Evolutionary conservation across 92 coral and sea anemone genomes (phyloP).

Genomic region (Parazoanthus swiftii): DNA sequence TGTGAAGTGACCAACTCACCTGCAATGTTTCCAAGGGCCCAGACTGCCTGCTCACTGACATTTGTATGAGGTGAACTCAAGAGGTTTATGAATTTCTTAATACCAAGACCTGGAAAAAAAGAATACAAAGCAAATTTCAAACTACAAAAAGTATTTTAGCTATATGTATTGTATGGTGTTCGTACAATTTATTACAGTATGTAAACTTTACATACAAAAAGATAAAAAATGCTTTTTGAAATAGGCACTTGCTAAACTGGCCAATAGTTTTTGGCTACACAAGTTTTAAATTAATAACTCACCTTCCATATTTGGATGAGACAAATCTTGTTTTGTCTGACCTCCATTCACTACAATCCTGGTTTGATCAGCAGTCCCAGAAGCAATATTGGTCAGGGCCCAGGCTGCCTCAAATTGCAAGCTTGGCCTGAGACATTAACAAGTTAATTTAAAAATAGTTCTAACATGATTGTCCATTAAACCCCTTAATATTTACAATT

Average conservation of each 20-base stretch:
- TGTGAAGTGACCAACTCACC: slow-evolving; percentile 45
- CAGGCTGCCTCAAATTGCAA: slow-evolving; percentile 99
- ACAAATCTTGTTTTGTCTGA: slow-evolving; percentile 17
- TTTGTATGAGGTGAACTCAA: slow-evolving; percentile 75
- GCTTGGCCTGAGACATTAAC: slow-evolving; percentile 55
- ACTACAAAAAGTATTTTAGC: background rate
- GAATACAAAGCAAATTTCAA: background rate
- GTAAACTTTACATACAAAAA: too few species aligned
- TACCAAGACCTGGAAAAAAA: slow-evolving; percentile 29
- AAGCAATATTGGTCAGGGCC: slow-evolving; percentile 96
- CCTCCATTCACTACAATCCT: slow-evolving; percentile 88
- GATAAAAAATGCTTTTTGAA: too few species aligned
- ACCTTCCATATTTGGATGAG: slow-evolving; percentile 4
- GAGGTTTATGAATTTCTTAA: slow-evolving; percentile 65
- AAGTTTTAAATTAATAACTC: background rate
- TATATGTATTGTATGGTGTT: too few species aligned
- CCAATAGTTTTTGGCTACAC: too few species aligned
- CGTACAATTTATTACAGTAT: too few species aligned
- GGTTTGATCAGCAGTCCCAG: slow-evolving; percentile 95
- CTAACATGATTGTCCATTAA: too few species aligned
- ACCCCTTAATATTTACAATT: too few species aligned
- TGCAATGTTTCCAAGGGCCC: slow-evolving; percentile 99
- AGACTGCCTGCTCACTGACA: slow-evolving; percentile 94
- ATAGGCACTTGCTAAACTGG: too few species aligned
- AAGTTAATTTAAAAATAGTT: background rate